Evolutionary conservation across 2,888 invertebrate genomes (phyloP).

Genomic region (Chaetogeoica ovagalla): DNA sequence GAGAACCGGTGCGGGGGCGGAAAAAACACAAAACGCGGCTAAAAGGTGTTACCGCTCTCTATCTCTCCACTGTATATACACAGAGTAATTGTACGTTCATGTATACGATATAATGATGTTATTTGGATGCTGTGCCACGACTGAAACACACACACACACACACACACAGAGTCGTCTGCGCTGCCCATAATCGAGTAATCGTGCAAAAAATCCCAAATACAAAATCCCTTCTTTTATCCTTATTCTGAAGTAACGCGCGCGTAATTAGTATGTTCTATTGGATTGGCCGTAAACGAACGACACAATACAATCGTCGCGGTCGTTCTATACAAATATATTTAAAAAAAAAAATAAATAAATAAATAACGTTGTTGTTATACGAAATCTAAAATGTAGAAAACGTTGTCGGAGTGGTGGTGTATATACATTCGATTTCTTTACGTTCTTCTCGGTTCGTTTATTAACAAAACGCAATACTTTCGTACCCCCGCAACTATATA

Average conservation of each 20-base stretch:
- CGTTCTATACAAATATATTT: too few species aligned
- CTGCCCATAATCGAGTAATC: constrained; percentile 22
- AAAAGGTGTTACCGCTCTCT: constrained; percentile 8
- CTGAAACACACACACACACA: background rate
- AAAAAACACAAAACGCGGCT: constrained; percentile 16
- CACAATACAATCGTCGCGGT: too few species aligned
- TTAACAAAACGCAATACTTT: too few species aligned
- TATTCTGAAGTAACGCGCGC: background rate
- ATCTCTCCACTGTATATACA: background rate
- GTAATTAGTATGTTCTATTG: background rate
- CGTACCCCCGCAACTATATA: too few species aligned
- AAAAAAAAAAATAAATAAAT: too few species aligned
- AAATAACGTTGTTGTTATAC: too few species aligned
- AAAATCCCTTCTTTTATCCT: background rate
- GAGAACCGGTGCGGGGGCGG: background rate
- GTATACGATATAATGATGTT: constrained; percentile 13
- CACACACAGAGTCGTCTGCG: too few species aligned
- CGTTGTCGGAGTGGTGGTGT: too few species aligned
- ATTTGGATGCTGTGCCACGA: constrained; percentile 39
- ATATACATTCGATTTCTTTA: too few species aligned
- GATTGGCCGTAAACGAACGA: too few species aligned
- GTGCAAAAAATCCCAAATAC: constrained; percentile 42
- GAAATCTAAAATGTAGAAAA: too few species aligned
- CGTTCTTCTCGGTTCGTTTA: too few species aligned
- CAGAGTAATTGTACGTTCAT: constrained; percentile 30